Evolutionary conservation across 2,888 invertebrate genomes (phyloP), one percentile per base, ranked within the genome.

Genomic region (Catocala sponsa): DNA sequence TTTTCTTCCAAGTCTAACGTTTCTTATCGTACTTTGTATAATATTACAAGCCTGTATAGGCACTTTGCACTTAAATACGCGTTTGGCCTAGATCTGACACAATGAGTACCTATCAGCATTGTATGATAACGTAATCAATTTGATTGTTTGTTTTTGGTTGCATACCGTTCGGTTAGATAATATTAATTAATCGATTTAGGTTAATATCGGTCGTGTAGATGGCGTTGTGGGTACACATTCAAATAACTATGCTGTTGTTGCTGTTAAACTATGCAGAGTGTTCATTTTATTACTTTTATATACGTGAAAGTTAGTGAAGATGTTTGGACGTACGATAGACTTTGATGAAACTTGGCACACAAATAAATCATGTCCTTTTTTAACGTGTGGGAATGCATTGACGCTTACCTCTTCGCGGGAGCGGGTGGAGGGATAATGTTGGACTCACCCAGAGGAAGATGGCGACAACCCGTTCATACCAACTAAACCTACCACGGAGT

Each of bases 91-190:
- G 65, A 65, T 73, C 55, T 59, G 33, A 52, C 49, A 51, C 42
- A 61, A 65, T 72, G 59, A 57, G 50, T 65, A 59, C 11, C 55
- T 70, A 69, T 72, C 68, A 63, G 57, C 56, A 52, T 9, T 41
- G 53, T 53, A 69, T 68, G 78, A 74, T 77, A 72, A 72, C 58
- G 61, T 61, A 62, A 72, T 66, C 72, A 62, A 62, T 60, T 64
- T 53, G 51, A 50, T 55, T 55, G 44, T 64, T 74, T 67, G 46
- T 62, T 62, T 72, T 76, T 44, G 58, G 56, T 33, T 49, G 54
- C 60, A 64, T 68, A 65, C 44, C 54, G 51, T 42, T 51, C 12
- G 51, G 43, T 60, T 38, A 64, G 72, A 68, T 74, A 71, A 74
- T 54, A 58, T 64, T 56, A 64, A 72, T 70, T 64, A 64, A 64